These are phyloP conservation scores for Litocranius walleri DNA, from an alignment of 2,113 vertebrate species.

Conservation along the genomic window DNA sequence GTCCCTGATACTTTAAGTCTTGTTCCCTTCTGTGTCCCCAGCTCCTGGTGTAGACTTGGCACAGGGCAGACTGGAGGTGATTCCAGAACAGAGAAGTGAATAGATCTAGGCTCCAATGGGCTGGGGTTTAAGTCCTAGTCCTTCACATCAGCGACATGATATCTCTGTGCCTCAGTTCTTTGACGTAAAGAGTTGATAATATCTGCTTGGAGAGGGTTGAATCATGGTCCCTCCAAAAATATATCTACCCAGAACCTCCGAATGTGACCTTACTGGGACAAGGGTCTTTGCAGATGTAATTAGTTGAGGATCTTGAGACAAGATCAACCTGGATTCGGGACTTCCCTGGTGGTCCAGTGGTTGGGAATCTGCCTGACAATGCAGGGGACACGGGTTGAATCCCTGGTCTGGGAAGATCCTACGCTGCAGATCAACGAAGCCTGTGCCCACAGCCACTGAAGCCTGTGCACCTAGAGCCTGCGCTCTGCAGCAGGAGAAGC, in stretches of 20 bases:
- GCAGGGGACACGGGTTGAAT: not conserved
- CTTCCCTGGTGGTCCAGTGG: not conserved
- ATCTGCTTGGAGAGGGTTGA: not conserved
- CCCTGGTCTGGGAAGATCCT: not conserved
- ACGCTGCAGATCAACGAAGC: rapidly evolving
- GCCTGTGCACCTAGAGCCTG: rapidly evolving
- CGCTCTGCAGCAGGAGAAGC: not conserved
- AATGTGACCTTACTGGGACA: not conserved
- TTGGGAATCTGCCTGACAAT: not conserved
- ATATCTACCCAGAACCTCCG: not conserved
- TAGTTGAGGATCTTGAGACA: not conserved
- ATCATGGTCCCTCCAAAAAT: not conserved
- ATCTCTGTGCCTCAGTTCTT: not conserved
- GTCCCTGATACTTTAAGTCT: not conserved
- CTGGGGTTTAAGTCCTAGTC: not conserved
- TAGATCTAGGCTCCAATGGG: not conserved
- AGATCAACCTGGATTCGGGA: not conserved
- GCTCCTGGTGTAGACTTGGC: not conserved
- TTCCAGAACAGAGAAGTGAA: not conserved
- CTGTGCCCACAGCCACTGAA: not conserved
- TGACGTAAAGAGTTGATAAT: not conserved
- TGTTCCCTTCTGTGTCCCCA: not conserved
- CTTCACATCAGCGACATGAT: not conserved
- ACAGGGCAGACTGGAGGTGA: not conserved
- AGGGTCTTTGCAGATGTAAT: not conserved